phyloP scores from a whole-genome alignment of 1,140 invertebrate genomes.

The Mercenaria mercenaria region DNA sequence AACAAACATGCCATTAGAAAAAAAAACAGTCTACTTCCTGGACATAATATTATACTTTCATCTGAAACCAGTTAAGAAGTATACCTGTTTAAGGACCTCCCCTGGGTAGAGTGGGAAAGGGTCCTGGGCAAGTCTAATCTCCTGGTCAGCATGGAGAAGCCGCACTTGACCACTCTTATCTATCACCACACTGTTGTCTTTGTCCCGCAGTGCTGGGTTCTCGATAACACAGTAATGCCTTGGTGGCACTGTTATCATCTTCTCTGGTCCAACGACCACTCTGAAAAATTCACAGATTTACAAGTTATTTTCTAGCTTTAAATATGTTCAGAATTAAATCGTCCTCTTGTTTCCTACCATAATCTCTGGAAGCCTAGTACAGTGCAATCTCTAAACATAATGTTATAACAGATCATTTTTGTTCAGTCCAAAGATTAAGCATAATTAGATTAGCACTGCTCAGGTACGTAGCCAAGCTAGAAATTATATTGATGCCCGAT shows the following conservation, averaged over 20 bases:
- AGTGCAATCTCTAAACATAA: background rate
- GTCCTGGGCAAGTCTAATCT: slow-evolving; percentile 87
- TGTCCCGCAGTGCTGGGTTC: slow-evolving; percentile 86
- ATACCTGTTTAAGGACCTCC: slow-evolving; percentile 86
- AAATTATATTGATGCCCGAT: too few relatives aligned
- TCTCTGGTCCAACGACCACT: slow-evolving; percentile 85
- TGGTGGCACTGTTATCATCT: slow-evolving; percentile 88
- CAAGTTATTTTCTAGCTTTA: too few relatives aligned
- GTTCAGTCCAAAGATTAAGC: too few relatives aligned
- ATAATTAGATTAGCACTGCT: too few relatives aligned
- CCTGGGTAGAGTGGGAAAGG: slow-evolving; percentile 88
- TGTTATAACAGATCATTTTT: too few relatives aligned
- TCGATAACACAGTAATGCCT: slow-evolving; percentile 87
- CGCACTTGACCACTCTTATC: slow-evolving; percentile 86
- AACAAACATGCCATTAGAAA: too few relatives aligned
- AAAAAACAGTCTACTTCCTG: too few relatives aligned
- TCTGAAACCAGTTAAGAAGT: too few relatives aligned
- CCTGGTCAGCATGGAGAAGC: slow-evolving; percentile 86
- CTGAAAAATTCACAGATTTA: slow-evolving; percentile 76
- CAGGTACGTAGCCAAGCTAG: too few relatives aligned
- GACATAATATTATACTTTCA: too few relatives aligned
- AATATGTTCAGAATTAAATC: background rate
- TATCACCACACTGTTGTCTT: slow-evolving; percentile 81
- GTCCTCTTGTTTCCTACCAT: background rate
- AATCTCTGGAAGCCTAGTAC: background rate